A percentile compares a stretch with the other conserved stretches of the same genome.
Conservation (phyloP, 2,888 invertebrate genomes). For the Uloborus plumipes region DNA sequence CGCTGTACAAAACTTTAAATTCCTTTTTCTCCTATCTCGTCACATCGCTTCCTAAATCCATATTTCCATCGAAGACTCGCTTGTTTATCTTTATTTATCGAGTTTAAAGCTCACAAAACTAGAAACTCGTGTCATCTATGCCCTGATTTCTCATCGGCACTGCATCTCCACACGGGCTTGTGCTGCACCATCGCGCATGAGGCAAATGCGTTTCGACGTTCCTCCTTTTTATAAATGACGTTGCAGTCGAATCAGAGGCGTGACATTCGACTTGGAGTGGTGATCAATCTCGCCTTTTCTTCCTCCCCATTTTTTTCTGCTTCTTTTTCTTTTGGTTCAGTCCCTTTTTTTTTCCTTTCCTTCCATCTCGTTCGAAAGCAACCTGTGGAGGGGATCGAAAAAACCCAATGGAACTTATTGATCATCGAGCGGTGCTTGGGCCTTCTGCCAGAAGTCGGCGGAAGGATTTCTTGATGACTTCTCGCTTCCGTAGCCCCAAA, state of each 20-base stretch:
- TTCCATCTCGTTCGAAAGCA: constrained; percentile 50
- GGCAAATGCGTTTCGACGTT: constrained; percentile 43
- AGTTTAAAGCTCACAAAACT: constrained; percentile 51
- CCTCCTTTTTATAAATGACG: constrained; percentile 50
- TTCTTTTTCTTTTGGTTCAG: constrained; percentile 10
- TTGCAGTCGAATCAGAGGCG: constrained; percentile 53
- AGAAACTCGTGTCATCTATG: constrained; percentile 46
- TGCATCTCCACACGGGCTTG: constrained; percentile 26
- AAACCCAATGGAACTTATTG: constrained; percentile 58
- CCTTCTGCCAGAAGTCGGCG: constrained; percentile 58
- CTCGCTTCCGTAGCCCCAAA: constrained; percentile 49
- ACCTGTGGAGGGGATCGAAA: constrained; percentile 53
- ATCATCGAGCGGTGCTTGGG: constrained; percentile 43
- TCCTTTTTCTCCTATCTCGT: neutral
- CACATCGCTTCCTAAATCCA: constrained; percentile 9
- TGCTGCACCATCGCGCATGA: constrained; percentile 18
- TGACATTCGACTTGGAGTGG: constrained; percentile 60
- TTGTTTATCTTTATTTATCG: constrained; percentile 61
- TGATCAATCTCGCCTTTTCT: constrained; percentile 58
- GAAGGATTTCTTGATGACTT: constrained; percentile 59
- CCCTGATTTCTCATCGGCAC: constrained; percentile 34
- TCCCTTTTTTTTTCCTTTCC: constrained; percentile 27
- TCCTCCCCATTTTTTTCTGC: constrained; percentile 17
- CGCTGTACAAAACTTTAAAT: constrained; percentile 16
- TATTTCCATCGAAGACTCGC: constrained; percentile 5